phyloP scores from a whole-genome alignment of 1,140 invertebrate genomes.

The Hermetia illucens region DNA sequence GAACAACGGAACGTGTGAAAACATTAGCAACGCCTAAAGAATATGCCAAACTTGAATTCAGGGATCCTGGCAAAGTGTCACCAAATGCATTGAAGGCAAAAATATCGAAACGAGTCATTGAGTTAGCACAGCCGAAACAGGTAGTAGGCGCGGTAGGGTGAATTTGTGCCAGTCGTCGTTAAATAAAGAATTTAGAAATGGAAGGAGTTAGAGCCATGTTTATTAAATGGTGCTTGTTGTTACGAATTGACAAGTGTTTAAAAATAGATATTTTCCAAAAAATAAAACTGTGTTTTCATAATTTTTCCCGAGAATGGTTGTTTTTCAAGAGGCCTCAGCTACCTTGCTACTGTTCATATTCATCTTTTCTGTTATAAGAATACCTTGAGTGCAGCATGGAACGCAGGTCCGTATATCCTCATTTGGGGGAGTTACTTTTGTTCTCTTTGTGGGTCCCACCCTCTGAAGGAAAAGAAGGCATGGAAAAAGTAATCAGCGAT shows the following conservation, averaged over 20 bases:
- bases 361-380: too few species aligned
- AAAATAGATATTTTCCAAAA: neutral
- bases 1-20: constrained; percentile 20
- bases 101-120: neutral
- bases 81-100: neutral
- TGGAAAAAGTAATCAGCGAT: too few species aligned
- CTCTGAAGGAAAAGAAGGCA: too few species aligned
- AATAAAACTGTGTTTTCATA: neutral
- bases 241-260: neutral
- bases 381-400: too few species aligned
- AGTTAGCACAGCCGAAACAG: neutral
- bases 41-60: neutral
- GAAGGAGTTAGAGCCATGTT: neutral
- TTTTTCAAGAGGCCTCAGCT: too few species aligned
- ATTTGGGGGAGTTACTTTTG: too few species aligned
- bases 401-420: too few species aligned
- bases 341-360: too few species aligned
- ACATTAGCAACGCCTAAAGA: constrained; percentile 21
- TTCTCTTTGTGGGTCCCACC: too few species aligned
- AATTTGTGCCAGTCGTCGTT: too few species aligned
- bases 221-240: neutral
- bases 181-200: neutral
- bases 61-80: neutral
- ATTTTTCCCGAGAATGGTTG: neutral
- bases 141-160: too few species aligned